Conservation (phyloP, 2,888 invertebrate genomes). For the Amphipoea oculea region DNA sequence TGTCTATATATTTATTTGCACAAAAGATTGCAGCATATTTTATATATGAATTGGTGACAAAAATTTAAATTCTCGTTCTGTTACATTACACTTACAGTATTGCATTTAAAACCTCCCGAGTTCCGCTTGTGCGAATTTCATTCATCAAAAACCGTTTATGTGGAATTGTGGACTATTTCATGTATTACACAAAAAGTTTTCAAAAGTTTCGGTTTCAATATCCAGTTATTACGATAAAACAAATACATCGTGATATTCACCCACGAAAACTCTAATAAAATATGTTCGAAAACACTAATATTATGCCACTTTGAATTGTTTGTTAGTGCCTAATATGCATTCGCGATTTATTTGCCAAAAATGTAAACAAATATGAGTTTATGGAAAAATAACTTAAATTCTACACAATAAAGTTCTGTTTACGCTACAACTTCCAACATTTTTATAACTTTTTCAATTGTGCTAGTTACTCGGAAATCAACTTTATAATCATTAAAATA, state of each 20-base stretch:
- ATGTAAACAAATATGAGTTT: too few species aligned
- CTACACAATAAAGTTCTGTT: too few species aligned
- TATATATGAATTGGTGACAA: background rate
- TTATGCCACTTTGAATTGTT: background rate
- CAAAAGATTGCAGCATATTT: constrained; percentile 16
- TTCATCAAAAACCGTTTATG: constrained; percentile 32
- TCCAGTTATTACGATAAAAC: constrained; percentile 18
- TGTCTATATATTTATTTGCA: background rate
- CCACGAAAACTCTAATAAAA: background rate
- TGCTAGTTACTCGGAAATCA: too few species aligned
- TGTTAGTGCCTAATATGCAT: background rate
- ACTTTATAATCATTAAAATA: too few species aligned
- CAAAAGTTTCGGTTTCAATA: background rate
- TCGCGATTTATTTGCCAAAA: too few species aligned
- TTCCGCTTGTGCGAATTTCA: constrained; percentile 22
- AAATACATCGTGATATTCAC: background rate
- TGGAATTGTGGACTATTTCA: constrained; percentile 17
- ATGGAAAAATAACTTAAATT: too few species aligned
- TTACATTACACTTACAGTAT: constrained; percentile 24
- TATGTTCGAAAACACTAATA: background rate
- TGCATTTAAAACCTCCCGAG: constrained; percentile 23
- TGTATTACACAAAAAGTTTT: constrained; percentile 6
- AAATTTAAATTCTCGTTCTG: constrained; percentile 21
- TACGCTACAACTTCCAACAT: too few species aligned
- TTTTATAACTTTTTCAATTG: too few species aligned